phyloP scores from a whole-genome alignment of 2,888 invertebrate species.

The Hemaris fuciformis region DNA sequence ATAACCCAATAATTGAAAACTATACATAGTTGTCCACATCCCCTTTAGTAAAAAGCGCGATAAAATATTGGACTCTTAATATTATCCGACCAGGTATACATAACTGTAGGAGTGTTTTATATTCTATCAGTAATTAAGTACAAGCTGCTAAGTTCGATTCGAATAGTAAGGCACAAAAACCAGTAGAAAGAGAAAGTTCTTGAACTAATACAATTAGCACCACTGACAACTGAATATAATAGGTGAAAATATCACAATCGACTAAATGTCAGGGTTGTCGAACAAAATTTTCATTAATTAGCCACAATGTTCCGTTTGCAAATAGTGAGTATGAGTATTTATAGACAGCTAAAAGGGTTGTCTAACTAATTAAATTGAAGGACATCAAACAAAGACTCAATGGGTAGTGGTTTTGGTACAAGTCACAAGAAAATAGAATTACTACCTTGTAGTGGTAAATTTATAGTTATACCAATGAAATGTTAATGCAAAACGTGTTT shows the following conservation, averaged over 20 bases:
- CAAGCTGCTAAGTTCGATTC: no score
- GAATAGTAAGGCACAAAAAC: not conserved
- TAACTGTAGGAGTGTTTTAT: no score
- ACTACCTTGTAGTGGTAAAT: no score
- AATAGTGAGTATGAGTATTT: constrained; percentile 28
- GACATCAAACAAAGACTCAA: constrained; percentile 24
- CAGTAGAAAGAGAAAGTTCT: not conserved
- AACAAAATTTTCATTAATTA: constrained; percentile 11
- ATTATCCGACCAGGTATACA: no score
- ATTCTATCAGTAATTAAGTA: no score
- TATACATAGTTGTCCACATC: no score
- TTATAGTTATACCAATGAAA: no score
- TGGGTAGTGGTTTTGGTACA: constrained; percentile 13
- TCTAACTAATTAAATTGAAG: constrained; percentile 31
- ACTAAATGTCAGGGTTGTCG: constrained; percentile 1
- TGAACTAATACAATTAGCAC: not conserved
- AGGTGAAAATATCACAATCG: not conserved
- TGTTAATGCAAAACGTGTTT: not conserved
- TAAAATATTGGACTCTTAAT: no score
- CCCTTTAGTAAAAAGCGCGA: no score
- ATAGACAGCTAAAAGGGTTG: constrained; percentile 30
- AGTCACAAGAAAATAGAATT: constrained; percentile 3
- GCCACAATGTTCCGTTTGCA: not conserved
- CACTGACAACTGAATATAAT: not conserved
- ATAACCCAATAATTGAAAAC: no score